Conservation (phyloP, 2,113 vertebrate species). For the Leptocoma aspasia region DNA sequence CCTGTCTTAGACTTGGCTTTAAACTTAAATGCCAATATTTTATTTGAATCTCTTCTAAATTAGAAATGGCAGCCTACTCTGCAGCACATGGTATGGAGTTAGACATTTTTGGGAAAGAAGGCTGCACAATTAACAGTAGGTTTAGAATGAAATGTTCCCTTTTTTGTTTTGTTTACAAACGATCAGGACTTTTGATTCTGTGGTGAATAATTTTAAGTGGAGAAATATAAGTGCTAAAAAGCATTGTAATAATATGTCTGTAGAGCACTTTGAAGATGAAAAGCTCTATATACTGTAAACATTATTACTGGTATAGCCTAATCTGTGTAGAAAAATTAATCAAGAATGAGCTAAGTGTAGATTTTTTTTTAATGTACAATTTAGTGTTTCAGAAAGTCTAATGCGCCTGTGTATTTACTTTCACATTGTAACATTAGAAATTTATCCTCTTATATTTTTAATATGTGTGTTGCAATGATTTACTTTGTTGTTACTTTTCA, state of each 20-base stretch:
- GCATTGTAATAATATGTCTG: constrained; percentile 39
- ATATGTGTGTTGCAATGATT: not conserved
- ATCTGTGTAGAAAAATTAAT: constrained; percentile 30
- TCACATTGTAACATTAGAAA: not conserved
- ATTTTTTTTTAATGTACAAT: not conserved
- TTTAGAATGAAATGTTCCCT: not conserved
- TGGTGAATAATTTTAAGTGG: constrained; percentile 16
- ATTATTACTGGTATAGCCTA: constrained; percentile 8
- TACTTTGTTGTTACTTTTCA: not conserved
- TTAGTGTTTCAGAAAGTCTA: not conserved
- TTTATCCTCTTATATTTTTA: not conserved
- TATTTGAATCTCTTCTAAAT: not conserved
- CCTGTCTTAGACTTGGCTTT: not conserved
- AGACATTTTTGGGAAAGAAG: not conserved
- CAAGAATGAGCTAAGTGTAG: not conserved
- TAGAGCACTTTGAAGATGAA: constrained; percentile 53
- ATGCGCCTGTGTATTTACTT: not conserved
- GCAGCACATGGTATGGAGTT: not conserved
- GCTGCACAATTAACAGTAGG: not conserved
- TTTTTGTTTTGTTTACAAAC: not conserved
- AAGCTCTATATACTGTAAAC: constrained; percentile 28
- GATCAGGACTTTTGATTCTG: not conserved
- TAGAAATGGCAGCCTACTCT: not conserved
- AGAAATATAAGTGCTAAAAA: constrained; percentile 23
- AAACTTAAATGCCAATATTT: not conserved